Evolutionary conservation across 1,140 invertebrate genomes (phyloP).

Genomic region (Heliconius hewitsoni): DNA sequence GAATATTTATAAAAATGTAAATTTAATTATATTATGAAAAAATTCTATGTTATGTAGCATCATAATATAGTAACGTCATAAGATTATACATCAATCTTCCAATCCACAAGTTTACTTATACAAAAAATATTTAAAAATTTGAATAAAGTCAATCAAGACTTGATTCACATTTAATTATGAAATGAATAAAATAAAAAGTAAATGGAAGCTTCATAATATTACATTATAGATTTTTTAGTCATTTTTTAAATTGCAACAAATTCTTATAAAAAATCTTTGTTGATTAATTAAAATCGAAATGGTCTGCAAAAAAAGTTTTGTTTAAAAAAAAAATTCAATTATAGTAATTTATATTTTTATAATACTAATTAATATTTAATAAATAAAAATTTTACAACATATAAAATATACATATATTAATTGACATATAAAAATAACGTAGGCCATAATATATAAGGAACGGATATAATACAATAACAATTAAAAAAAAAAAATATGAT

Average conservation of each 20-base stretch:
- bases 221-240: no score
- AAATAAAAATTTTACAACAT: neutral
- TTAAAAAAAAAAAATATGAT: neutral
- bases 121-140: neutral
- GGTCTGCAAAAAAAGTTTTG: neutral
- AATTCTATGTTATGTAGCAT: neutral
- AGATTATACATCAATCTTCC: constrained; percentile 7
- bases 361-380: neutral
- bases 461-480: neutral
- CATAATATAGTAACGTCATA: neutral
- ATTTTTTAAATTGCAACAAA: neutral
- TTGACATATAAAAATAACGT: neutral
- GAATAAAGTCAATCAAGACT: neutral
- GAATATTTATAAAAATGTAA: neutral
- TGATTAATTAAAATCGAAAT: neutral
- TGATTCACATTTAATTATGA: neutral
- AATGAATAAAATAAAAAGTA: neutral
- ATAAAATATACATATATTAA: neutral
- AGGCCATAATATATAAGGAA: neutral
- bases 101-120: neutral
- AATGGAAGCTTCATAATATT: neutral
- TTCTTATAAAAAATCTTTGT: neutral
- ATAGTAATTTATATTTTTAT: neutral
- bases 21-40: neutral
- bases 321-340: neutral